Base-by-base conservation (phyloP, 2,888 invertebrate species). In the Dysmachus trigonus region DNA sequence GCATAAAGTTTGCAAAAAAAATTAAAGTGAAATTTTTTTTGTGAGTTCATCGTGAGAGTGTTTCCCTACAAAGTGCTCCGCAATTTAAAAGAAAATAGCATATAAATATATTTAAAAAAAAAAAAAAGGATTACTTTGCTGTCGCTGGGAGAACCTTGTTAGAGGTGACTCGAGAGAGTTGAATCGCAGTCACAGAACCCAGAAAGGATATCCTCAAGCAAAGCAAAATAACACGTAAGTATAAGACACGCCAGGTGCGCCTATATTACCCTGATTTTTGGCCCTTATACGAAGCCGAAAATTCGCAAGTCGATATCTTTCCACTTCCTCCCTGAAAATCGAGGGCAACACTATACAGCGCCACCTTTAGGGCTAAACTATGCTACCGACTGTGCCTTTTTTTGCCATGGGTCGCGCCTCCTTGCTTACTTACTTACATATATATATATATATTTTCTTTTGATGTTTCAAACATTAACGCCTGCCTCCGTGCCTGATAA, bases 391-490 rank as follows among this genome's bases (percentile, higher is more conserved):
- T 33, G n/a, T 35, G 22, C 77, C 35, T 27, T 51, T 51, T 51
- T n/a, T n/a, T n/a, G n/a, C 51, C 77, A 47, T 41, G 27, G 51
- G 81, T 30, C 81, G 81, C 8, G 51, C 31, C 30, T n/a, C 51
- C 72, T 72, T 72, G 7, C 51, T 51, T 51, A 51, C 51, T 15
- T n/a, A n/a, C 15, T 51, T 51, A 41, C 33, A 30, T 30, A 1
- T 33, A 22, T 47, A 31, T 31, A 31, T 31, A 31, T 31, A 31
- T 31, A 31, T 31, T 2, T 31, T 3, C 31, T 53, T 81, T 51
- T 81, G 22, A 53, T 81, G 53, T 81, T 62, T 30, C 53, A 81
- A 81, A 62, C 81, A 81, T 81, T 53, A 81, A 81, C 81, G 81
- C 53, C 81, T 81, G 53, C 30, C 47, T 81, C 53, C 53, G 62